These are phyloP conservation scores for Leucoraja erinaceus DNA, from an alignment of 2,113 vertebrate genomes.

Conservation along the genomic window DNA sequence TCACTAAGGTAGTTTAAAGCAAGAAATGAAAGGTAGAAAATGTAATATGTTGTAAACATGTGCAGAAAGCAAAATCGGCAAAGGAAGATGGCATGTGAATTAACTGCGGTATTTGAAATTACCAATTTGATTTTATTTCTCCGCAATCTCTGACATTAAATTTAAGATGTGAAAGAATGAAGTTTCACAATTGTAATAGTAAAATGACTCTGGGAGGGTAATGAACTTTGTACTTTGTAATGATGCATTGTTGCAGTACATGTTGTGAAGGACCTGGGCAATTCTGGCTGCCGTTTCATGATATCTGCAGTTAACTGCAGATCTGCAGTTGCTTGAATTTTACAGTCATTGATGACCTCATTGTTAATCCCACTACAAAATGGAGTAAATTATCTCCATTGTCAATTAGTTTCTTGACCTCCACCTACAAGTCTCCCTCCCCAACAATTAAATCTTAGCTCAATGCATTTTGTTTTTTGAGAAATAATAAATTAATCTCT, in stretches of 20 bases:
- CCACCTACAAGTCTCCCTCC: neutral
- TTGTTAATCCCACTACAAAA: neutral
- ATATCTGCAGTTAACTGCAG: neutral
- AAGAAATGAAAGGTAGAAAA: too few species aligned
- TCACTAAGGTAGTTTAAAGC: too few species aligned
- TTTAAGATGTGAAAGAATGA: neutral
- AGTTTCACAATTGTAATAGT: neutral
- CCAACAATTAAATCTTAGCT: neutral
- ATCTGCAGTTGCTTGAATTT: neutral
- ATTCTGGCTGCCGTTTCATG: neutral
- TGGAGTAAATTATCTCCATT: neutral
- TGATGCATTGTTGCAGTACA: neutral
- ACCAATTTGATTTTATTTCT: neutral
- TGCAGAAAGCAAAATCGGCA: neutral
- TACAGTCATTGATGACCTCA: too few species aligned
- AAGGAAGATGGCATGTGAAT: neutral
- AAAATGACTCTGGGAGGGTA: neutral
- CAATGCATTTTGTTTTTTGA: neutral
- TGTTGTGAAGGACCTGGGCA: neutral
- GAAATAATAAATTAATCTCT: neutral
- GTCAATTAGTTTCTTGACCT: neutral
- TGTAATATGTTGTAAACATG: too few species aligned
- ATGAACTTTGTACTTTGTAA: neutral
- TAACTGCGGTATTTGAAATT: neutral
- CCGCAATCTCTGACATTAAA: neutral